Evolutionary conservation across 2,113 vertebrate species (phyloP).

Genomic region (Corapipo altera): DNA sequence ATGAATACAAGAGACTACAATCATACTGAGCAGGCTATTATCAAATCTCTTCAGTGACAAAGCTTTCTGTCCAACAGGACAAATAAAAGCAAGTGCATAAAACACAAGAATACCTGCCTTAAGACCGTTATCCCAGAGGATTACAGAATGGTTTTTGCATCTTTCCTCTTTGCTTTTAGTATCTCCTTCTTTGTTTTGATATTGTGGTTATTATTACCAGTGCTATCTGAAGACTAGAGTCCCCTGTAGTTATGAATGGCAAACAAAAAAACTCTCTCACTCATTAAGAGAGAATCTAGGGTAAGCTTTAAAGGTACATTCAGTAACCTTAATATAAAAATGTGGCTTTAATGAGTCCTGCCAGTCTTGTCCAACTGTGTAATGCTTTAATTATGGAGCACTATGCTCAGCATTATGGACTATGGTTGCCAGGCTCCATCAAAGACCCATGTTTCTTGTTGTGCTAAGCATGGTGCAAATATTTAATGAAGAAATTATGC

Average conservation of each 20-base stretch:
- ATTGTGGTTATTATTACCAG: conserved; percentile 39
- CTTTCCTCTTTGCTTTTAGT: neutral
- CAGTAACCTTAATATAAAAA: neutral
- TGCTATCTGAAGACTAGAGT: neutral
- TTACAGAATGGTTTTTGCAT: neutral
- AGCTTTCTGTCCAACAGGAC: conserved; percentile 42
- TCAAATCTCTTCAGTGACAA: conserved; percentile 59
- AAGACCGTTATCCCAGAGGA: conserved; percentile 54
- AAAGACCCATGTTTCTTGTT: neutral
- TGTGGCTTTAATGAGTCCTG: neutral
- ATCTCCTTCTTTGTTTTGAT: conserved; percentile 38
- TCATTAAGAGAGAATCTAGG: neutral
- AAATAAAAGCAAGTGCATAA: conserved; percentile 68
- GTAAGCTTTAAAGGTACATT: conserved; percentile 33
- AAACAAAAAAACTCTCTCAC: conserved; percentile 49
- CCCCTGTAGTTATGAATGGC: conserved; percentile 19
- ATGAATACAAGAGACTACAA: conserved; percentile 35
- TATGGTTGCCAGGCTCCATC: neutral
- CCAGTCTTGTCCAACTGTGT: neutral
- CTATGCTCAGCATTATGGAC: neutral
- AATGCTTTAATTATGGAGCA: neutral
- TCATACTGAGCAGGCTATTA: conserved; percentile 52
- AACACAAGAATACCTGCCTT: conserved; percentile 37
- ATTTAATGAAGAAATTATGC: neutral
- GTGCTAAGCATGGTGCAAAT: neutral